Base-by-base conservation (phyloP, 2,888 invertebrate genomes). In the Lingula anatina region DNA sequence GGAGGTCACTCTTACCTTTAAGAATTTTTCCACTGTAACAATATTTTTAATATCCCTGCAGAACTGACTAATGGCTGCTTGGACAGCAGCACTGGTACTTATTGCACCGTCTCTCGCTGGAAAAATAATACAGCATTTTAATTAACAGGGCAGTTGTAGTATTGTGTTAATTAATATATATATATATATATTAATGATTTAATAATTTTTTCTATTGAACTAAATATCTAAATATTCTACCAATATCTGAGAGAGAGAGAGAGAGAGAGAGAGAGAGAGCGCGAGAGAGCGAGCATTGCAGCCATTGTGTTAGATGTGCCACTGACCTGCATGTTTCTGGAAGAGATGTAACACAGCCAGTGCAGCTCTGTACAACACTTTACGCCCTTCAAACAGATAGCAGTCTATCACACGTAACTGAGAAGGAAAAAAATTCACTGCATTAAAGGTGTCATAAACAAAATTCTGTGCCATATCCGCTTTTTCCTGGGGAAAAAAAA, bases 311-410 rank as follows among this genome's bases (percentile, higher is more conserved):
- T 35, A 27, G 12, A 12, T 3, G n/a, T n/a, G 20, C 20, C 1
- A 54, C 61, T 55, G 55, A 70, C 73, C 57, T 39, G 58, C 44
- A 46, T 64, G 56, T 59, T 95, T 95, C 79, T 92, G 86, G 83
- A 93, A 96, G 65, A 94, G 84, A 72, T 91, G 86, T 66, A 96
- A 84, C 75, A 96, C 86, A 62, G 95, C 90, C 80, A 97, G 85
- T 54, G 91, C 88, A 69, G 92, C 87, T 73, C 96, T 85, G 81
- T 94, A 95, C 73, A 92, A 84, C 63, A 91, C 89, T 84, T 96
- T 96, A 69, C 91, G 89, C 66, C 96, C 97, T 82, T 99, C 97
- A 73, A 93, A 88, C 75, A 97, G 87, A 83, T 89, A 99, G 80
- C 96, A 97, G 82, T 99, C 99, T 81, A 97, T 87, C 55, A 99